Evolutionary conservation across 2,113 vertebrate genomes (phyloP).

Genomic region (Gallinago media): DNA sequence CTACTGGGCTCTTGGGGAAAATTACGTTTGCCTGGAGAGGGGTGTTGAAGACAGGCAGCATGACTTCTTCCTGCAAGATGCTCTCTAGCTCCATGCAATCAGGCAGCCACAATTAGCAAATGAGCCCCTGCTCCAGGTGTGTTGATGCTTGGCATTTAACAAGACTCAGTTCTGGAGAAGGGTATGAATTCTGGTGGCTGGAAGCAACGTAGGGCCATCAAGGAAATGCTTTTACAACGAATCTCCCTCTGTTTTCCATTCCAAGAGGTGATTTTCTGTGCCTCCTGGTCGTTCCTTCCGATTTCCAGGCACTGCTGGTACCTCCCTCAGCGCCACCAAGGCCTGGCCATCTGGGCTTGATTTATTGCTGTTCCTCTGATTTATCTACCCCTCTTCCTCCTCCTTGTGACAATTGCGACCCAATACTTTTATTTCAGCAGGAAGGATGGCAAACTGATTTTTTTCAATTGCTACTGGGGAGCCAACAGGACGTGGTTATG

Average conservation of each 20-base stretch:
- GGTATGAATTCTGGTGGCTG: not conserved
- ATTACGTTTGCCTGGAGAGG: not conserved
- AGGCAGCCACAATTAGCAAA: too few relatives aligned
- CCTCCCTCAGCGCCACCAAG: not conserved
- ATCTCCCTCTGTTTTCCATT: not conserved
- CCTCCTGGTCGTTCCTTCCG: not conserved
- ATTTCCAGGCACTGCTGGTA: not conserved
- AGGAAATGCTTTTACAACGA: not conserved
- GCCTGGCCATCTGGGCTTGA: not conserved
- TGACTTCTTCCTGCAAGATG: not conserved
- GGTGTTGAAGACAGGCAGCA: not conserved
- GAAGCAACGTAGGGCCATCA: not conserved
- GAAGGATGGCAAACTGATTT: not conserved
- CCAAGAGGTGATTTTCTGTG: not conserved
- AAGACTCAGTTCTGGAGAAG: not conserved
- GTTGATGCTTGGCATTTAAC: not conserved
- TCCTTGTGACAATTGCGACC: not conserved
- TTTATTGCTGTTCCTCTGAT: not conserved
- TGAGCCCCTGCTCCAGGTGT: too few relatives aligned
- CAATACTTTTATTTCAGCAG: not conserved
- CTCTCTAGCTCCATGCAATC: too few relatives aligned
- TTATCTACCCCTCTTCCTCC: not conserved
- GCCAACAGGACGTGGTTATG: accelerated
- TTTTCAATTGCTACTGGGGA: not conserved
- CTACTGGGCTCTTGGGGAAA: not conserved